Conservation (phyloP, 92 coral and sea anemone genomes). For the Paramuricea clavata region DNA sequence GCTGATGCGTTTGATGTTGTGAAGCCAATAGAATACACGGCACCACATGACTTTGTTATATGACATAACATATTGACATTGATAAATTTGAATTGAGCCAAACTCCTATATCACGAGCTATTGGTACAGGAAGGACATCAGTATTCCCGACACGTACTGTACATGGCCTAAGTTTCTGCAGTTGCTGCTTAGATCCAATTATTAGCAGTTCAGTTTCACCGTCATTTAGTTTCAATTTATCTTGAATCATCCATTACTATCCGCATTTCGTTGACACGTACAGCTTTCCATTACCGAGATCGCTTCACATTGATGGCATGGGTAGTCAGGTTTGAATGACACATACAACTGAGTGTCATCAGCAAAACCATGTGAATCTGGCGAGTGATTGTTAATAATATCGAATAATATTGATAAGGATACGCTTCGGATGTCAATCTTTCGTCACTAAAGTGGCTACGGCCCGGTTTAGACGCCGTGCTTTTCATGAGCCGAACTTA, state of each 20-base stretch:
- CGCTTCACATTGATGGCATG: too few relatives aligned
- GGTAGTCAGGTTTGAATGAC: too few relatives aligned
- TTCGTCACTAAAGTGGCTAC: too few relatives aligned
- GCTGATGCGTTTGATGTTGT: conserved; percentile 30
- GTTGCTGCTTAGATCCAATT: conserved; percentile 35
- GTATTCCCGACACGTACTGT: not conserved
- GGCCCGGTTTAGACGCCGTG: too few relatives aligned
- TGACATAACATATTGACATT: conserved; percentile 19
- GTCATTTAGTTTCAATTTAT: conserved; percentile 23
- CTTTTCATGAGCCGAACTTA: too few relatives aligned
- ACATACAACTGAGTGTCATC: too few relatives aligned
- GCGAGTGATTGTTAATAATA: too few relatives aligned
- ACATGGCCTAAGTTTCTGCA: not conserved
- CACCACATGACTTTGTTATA: conserved; percentile 30
- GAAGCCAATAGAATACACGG: conserved; percentile 6
- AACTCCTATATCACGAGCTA: not conserved
- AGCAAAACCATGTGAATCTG: too few relatives aligned
- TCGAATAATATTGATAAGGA: too few relatives aligned
- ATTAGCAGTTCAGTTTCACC: conserved; percentile 17
- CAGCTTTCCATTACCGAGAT: conserved; percentile 18
- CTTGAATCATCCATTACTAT: not conserved
- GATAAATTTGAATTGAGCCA: conserved; percentile 21
- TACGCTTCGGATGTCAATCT: too few relatives aligned
- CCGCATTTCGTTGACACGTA: conserved; percentile 1
- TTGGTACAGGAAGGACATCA: conserved; percentile 15